These are phyloP conservation scores for Hyperoodon ampullatus DNA, from an alignment of 2,113 vertebrate species.

Conservation along the genomic window DNA sequence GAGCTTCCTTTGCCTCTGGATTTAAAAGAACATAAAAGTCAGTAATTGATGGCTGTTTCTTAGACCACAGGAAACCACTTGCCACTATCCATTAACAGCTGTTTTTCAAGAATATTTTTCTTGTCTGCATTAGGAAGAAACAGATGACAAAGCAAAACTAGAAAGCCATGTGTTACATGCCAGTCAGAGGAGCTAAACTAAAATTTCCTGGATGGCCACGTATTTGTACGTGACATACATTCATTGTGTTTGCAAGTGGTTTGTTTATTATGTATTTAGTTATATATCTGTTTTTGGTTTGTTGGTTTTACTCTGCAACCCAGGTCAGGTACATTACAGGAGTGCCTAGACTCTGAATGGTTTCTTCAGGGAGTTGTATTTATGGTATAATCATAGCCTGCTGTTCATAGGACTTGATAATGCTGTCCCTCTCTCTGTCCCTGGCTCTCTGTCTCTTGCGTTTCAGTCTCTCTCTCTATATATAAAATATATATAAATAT, in stretches of 20 bases:
- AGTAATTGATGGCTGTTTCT: constrained; percentile 80
- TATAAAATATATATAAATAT: neutral
- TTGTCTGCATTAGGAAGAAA: constrained; percentile 75
- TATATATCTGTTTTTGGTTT: neutral
- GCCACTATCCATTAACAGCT: constrained; percentile 78
- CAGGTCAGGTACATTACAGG: neutral
- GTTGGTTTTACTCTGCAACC: neutral
- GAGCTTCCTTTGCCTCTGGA: constrained; percentile 72
- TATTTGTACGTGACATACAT: neutral
- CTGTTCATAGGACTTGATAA: neutral
- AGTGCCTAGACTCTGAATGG: neutral
- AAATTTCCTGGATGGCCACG: neutral
- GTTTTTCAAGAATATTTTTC: constrained; percentile 75
- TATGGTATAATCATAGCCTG: neutral
- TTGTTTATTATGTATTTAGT: neutral
- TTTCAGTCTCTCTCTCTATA: neutral
- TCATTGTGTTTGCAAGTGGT: neutral
- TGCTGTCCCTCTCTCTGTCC: neutral
- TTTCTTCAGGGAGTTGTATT: neutral
- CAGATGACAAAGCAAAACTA: constrained; percentile 78
- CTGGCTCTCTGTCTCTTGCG: neutral
- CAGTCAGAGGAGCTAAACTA: constrained; percentile 8
- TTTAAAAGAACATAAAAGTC: constrained; percentile 76
- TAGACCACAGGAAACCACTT: constrained; percentile 80
- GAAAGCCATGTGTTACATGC: constrained; percentile 34